Evolutionary conservation across 2,797 vertebrate genomes (phyloP), one percentile per base, ranked within the genome.

Genomic region (Coendou prehensilis): DNA sequence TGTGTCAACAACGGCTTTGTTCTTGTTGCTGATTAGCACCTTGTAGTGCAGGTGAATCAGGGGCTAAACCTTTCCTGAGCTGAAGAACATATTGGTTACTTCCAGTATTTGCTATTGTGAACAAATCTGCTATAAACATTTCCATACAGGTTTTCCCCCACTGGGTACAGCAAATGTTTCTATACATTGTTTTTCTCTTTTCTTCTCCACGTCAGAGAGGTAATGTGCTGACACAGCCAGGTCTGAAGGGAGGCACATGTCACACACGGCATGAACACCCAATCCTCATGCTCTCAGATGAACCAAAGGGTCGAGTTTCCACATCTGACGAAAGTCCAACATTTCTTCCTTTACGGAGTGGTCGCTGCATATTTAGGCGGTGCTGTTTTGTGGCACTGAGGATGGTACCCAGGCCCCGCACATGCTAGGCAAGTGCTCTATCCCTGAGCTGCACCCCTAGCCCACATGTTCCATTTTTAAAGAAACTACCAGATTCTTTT

Each of bases 1-100:
- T 59, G n/a, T 56, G 22, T 5, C 1, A 5, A 14, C 0, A 4
- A 2, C 9, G 4, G 11, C 15, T 18, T 23, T 6, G 57, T 59
- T 45, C 22, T 9, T 73, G 11, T 20, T 13, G 28, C 56, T 56
- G 11, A 64, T 30, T 15, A 69, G 47, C 50, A 56, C 11, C 73
- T 18, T 15, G 0, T 1, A 15, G 26, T 4, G 2, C 1, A 26
- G 54, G 4, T 8, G 37, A 37, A 5, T 33, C 56, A 41, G 14
- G 10, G 37, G 37, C 10, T 18, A 45, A 61, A 15, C 45, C 11
- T 10, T 11, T 26, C 57, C 1, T 22, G 5, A 18, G 37, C 9
- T 37, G 7, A 47, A 64, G 41, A 37, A 14, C 26, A 64, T 18
- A 37, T 81, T 71, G 73, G 54, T 71, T 59, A n/a, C 52, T 56